These are phyloP conservation scores for Callocephalon fimbriatum DNA, from an alignment of 2,113 vertebrate species.

Conservation along the genomic window DNA sequence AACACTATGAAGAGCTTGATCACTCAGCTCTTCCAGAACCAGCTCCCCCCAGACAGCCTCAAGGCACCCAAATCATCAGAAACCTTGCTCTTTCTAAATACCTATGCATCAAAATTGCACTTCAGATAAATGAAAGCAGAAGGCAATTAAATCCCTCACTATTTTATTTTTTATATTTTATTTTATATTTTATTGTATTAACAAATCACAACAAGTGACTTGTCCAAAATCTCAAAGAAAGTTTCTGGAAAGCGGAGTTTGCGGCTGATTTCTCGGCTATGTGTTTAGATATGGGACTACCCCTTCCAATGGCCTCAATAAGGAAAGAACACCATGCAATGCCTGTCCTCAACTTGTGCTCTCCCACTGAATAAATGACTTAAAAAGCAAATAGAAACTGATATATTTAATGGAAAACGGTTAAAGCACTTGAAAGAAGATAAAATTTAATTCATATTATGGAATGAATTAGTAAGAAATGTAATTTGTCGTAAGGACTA, in stretches of 20 bases:
- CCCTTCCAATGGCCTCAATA: not conserved
- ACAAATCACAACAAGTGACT: not conserved
- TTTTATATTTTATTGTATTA: not conserved
- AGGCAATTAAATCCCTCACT: not conserved
- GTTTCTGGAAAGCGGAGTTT: not conserved
- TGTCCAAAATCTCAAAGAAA: not conserved
- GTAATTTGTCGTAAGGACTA: not conserved
- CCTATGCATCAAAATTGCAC: not conserved
- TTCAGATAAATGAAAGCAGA: not conserved
- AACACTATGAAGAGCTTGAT: not conserved
- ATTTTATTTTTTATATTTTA: too few species aligned
- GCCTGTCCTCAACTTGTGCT: not conserved
- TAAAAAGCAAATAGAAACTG: not conserved
- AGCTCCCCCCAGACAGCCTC: not conserved
- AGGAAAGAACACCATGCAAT: not conserved
- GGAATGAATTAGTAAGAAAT: not conserved
- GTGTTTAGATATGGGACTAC: not conserved
- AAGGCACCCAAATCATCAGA: not conserved
- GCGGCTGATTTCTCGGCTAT: not conserved
- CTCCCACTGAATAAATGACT: not conserved
- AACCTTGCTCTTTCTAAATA: not conserved
- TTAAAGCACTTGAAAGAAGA: not conserved
- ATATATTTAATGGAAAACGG: not conserved
- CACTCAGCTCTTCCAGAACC: not conserved
- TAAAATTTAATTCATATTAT: not conserved